Evolutionary conservation across 2,888 invertebrate species (phyloP).

Genomic region (Adelphocoris suturalis): DNA sequence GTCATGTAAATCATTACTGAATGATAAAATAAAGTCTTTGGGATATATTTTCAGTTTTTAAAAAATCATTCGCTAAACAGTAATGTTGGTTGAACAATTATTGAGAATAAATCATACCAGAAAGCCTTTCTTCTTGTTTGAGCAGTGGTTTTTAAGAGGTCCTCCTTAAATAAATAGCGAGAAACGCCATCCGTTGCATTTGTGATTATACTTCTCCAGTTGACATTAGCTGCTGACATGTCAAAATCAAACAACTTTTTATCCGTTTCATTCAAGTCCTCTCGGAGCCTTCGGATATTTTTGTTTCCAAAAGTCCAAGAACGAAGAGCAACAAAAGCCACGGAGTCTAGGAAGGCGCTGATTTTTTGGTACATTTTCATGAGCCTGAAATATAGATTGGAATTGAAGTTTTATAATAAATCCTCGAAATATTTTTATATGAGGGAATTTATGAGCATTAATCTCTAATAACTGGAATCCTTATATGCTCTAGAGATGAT

Average conservation of each 20-base stretch:
- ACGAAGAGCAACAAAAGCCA: slow-evolving; percentile 89
- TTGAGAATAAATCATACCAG: slow-evolving; percentile 78
- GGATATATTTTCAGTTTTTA: too few relatives aligned
- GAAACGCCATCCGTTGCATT: slow-evolving; percentile 87
- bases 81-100: neutral
- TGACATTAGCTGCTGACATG: slow-evolving; percentile 81
- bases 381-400: slow-evolving; percentile 81
- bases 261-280: slow-evolving; percentile 82
- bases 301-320: slow-evolving; percentile 87
- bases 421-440: neutral
- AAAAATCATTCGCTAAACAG: neutral
- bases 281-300: slow-evolving; percentile 83
- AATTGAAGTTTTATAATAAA: too few relatives aligned
- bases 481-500: too few relatives aligned
- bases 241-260: slow-evolving; percentile 86
- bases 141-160: slow-evolving; percentile 84
- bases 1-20: too few relatives aligned
- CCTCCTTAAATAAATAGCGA: slow-evolving; percentile 89
- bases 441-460: neutral
- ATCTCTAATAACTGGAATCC: too few relatives aligned
- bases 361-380: slow-evolving; percentile 87
- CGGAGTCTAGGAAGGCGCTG: slow-evolving; percentile 85
- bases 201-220: slow-evolving; percentile 87
- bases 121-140: slow-evolving; percentile 83
- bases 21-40: too few relatives aligned